A percentile compares a stretch with the other conserved stretches of the same genome.
These are phyloP conservation scores for Anguilla japonica DNA, from an alignment of 2,113 vertebrate species.

Conservation along the genomic window DNA sequence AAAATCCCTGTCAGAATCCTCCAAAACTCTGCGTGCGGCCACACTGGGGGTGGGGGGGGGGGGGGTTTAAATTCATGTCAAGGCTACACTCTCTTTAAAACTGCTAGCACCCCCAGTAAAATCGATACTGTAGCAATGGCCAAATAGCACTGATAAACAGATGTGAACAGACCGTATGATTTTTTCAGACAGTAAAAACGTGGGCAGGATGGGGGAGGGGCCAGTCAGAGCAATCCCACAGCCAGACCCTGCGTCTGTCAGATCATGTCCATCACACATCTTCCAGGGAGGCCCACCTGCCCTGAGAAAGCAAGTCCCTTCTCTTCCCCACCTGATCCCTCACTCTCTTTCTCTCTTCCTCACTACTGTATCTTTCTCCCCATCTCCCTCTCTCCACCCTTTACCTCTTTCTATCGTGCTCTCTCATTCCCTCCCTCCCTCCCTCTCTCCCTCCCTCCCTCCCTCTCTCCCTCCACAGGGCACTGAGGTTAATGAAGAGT, in stretches of 20 bases:
- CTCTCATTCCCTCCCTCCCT: no score
- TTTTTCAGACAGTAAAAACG: not conserved
- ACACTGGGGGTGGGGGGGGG: no score
- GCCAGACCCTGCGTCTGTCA: not conserved
- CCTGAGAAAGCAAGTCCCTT: no score
- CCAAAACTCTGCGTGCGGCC: not conserved
- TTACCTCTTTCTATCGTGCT: not conserved
- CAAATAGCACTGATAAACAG: not conserved
- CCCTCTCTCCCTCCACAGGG: not conserved
- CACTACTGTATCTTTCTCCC: not conserved
- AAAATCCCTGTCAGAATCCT: not conserved
- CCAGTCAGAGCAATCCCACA: not conserved
- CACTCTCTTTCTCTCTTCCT: not conserved
- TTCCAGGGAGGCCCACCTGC: not conserved
- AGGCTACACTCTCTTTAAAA: not conserved
- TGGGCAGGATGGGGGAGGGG: not conserved
- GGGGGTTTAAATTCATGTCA: not conserved
- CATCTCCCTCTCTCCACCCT: not conserved
- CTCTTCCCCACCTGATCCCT: not conserved
- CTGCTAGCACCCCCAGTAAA: not conserved
- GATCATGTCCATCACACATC: not conserved
- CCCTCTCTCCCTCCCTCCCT: not conserved
- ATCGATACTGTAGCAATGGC: not conserved
- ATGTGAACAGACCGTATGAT: not conserved
- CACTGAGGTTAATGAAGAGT: slow-evolving; percentile 17